A percentile compares a stretch with the other conserved stretches of the same genome.
These are phyloP conservation scores for Dasypolia templi DNA, from an alignment of 2,888 invertebrate genomes.

Conservation along the genomic window DNA sequence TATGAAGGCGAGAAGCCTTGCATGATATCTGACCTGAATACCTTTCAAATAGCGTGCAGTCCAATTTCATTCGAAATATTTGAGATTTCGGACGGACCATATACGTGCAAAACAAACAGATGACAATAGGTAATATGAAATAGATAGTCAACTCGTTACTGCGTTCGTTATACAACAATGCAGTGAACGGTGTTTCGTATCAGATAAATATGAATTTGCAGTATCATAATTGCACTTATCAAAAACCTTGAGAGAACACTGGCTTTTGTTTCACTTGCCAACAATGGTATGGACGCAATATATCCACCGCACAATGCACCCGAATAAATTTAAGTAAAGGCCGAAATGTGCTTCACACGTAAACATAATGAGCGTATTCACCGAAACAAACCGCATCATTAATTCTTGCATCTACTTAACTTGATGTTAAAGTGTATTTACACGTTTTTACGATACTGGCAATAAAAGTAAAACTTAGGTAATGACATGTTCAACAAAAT, in stretches of 20 bases:
- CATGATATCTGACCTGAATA: background rate
- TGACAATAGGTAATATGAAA: slow-evolving; percentile 29
- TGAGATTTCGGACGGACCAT: background rate
- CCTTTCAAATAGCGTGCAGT: slow-evolving; percentile 6
- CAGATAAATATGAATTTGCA: slow-evolving; percentile 75
- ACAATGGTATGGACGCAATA: slow-evolving; percentile 75
- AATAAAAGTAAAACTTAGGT: background rate
- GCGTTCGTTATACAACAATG: slow-evolving; percentile 58
- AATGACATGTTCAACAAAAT: background rate
- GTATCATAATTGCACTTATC: slow-evolving; percentile 77
- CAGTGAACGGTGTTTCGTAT: slow-evolving; percentile 64
- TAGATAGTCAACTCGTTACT: slow-evolving; percentile 31
- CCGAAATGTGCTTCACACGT: slow-evolving; percentile 74
- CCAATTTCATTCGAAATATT: slow-evolving; percentile 1
- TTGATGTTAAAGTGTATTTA: slow-evolving; percentile 26
- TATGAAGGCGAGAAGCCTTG: too few relatives aligned
- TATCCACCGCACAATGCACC: slow-evolving; percentile 70
- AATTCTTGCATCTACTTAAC: slow-evolving; percentile 58
- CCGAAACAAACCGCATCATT: slow-evolving; percentile 56
- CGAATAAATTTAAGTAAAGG: slow-evolving; percentile 73
- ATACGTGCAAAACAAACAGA: slow-evolving; percentile 24
- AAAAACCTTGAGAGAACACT: slow-evolving; percentile 76
- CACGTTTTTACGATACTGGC: slow-evolving; percentile 21
- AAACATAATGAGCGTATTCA: slow-evolving; percentile 67
- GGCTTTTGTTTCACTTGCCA: slow-evolving; percentile 76